Evolutionary conservation across 2,888 invertebrate genomes (phyloP), one percentile per base, ranked within the genome.

Genomic region (Branchellion lobata): DNA sequence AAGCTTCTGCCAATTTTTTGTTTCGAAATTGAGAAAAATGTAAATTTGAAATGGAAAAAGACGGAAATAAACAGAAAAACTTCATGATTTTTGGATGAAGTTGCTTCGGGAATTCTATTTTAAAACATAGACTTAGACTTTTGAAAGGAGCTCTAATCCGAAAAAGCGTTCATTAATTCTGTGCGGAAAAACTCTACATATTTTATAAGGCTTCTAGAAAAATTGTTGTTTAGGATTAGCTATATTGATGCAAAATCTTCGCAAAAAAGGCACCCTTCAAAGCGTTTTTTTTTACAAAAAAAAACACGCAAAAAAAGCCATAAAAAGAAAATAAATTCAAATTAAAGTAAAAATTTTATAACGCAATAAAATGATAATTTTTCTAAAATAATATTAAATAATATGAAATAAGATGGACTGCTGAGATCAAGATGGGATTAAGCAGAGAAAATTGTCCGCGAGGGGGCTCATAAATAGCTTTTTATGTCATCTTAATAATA

Each of bases 131-230:
- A 57, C 61, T 57, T 24, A 18, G 8, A 47, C 18, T 47, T n/a
- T n/a, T 57, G n/a, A 57, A 57, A 57, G 61, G 21, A 57, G 8
- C 21, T 57, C 61, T 57, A 24, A 57, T 57, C 61, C 61, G 3
- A 57, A 57, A 57, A 3, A 57, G 61, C 61, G 21, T 24, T 57
- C 61, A n/a, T 57, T 57, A 18, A 57, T 57, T 57, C 61, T 18
- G 24, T 24, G 24, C 61, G 14, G 3, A 57, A 57, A 57, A 57
- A 57, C 61, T 57, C 21, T 57, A 57, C 61, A 57, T 57, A 57
- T 57, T 57, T 57, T 57, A 57, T 57, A 57, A 57, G 61, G 61
- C 61, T 57, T 57, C 61, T 57, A 57, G 61, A 57, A 57, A 57
- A 57, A 57, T 3, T 57, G 61, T 57, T 57, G 21, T 57, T 57